Conservation (phyloP, 37 sponge, comb jelly and placozoan species). For the Amphimedon queenslandica region DNA sequence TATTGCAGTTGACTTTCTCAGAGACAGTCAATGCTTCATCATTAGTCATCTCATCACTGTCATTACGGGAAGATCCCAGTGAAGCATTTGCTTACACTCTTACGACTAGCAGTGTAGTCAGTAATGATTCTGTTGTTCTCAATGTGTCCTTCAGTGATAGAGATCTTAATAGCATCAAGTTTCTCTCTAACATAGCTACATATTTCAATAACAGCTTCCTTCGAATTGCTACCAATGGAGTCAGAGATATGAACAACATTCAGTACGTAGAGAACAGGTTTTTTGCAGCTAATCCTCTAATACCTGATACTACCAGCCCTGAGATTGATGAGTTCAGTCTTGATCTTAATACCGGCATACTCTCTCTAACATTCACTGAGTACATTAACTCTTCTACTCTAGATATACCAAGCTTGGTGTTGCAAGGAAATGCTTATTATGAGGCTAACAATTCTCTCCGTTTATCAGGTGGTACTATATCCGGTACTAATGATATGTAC, state of each 20-base stretch:
- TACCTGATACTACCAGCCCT: constrained; percentile 48
- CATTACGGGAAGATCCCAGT: neutral
- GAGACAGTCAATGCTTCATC: constrained; percentile 83
- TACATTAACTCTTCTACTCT: constrained; percentile 62
- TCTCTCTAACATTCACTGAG: constrained; percentile 75
- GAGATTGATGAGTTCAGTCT: constrained; percentile 37
- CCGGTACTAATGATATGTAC: constrained; percentile 49
- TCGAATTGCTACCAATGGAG: constrained; percentile 14
- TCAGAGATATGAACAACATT: constrained; percentile 77
- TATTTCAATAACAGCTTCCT: constrained; percentile 41
- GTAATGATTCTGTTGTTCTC: constrained; percentile 24
- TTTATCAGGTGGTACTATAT: constrained; percentile 47
- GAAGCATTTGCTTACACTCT: constrained; percentile 34
- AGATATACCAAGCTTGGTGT: constrained; percentile 40
- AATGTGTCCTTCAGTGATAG: constrained; percentile 39
- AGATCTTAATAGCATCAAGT: constrained; percentile 79
- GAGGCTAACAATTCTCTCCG: neutral
- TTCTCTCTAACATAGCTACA: constrained; percentile 40
- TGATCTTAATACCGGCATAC: constrained; percentile 45
- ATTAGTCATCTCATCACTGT: constrained; percentile 37
- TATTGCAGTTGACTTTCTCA: constrained; percentile 66
- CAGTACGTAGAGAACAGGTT: constrained; percentile 13
- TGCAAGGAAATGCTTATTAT: constrained; percentile 11
- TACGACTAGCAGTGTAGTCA: constrained; percentile 13
- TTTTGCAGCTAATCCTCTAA: constrained; percentile 4